Conservation (phyloP, 2,888 invertebrate species). For the Phytoseiulus persimilis region DNA sequence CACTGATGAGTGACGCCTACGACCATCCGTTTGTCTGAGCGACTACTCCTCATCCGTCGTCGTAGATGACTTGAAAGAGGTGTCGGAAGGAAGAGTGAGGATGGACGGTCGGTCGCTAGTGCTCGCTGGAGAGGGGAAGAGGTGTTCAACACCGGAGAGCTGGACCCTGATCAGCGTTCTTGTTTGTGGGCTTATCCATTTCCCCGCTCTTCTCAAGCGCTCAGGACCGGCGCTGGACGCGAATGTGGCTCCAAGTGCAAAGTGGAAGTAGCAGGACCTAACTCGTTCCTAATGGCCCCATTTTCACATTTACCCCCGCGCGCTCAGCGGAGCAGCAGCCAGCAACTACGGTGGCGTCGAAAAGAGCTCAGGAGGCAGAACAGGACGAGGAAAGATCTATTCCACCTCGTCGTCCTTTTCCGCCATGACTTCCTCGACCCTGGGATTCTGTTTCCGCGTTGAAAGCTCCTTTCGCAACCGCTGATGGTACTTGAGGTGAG, state of each 20-base stretch:
- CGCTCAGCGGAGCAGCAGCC: neutral
- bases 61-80: neutral
- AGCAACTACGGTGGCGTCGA: neutral
- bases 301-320: neutral
- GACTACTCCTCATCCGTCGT: neutral
- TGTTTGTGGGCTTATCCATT: neutral
- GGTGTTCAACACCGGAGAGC: neutral
- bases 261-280: neutral
- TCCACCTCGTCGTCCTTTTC: neutral
- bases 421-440: neutral
- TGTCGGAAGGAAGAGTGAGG: neutral
- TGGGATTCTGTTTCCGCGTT: neutral
- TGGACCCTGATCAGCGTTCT: neutral
- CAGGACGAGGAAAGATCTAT: neutral
- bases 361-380: neutral
- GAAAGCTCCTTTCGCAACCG: neutral
- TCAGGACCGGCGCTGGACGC: neutral
- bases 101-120: neutral
- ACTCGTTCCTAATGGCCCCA: neutral
- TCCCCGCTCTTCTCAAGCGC: neutral
- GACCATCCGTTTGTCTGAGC: neutral
- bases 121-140: too few relatives aligned
- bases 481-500: neutral
- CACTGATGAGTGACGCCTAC: neutral
- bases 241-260: neutral